A percentile compares a stretch with the other conserved stretches of the same genome.
Conservation (phyloP, 2,113 vertebrate species). For the Percopsis transmontana region DNA sequence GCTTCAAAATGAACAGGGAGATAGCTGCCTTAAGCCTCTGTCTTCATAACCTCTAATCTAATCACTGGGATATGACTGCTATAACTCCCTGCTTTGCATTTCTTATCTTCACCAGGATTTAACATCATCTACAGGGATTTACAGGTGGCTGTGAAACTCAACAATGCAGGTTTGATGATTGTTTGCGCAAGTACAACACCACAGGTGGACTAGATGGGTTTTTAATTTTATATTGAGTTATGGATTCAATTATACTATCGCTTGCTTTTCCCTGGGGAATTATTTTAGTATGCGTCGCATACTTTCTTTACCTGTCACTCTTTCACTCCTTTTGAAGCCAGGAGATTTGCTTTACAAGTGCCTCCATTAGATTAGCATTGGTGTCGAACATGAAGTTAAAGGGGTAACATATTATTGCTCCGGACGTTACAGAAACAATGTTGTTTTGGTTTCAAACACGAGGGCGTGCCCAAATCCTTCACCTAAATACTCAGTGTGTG, state of each 20-base stretch:
- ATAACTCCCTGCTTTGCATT: slow-evolving; percentile 48
- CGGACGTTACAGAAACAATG: no score
- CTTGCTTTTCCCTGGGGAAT: no score
- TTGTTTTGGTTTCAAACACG: no score
- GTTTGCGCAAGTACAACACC: background rate
- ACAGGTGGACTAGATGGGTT: background rate
- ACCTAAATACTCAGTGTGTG: no score
- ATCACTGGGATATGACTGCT: slow-evolving; percentile 33
- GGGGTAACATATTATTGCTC: no score
- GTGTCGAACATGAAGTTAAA: no score
- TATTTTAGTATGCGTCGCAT: no score
- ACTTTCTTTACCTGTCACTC: no score
- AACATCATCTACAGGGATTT: slow-evolving; percentile 30
- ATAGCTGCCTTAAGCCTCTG: slow-evolving; percentile 43
- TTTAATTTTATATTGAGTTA: background rate
- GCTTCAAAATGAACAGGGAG: slow-evolving; percentile 27
- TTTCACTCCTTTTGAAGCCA: no score
- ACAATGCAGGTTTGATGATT: background rate
- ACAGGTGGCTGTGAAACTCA: slow-evolving; percentile 10
- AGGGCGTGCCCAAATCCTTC: no score
- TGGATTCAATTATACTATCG: background rate
- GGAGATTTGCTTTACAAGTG: no score
- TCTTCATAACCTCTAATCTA: slow-evolving; percentile 57
- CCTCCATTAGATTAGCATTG: no score
- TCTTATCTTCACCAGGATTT: slow-evolving; percentile 58